phyloP scores from a whole-genome alignment of 2,113 vertebrate genomes.

The Atractosteus spatula region DNA sequence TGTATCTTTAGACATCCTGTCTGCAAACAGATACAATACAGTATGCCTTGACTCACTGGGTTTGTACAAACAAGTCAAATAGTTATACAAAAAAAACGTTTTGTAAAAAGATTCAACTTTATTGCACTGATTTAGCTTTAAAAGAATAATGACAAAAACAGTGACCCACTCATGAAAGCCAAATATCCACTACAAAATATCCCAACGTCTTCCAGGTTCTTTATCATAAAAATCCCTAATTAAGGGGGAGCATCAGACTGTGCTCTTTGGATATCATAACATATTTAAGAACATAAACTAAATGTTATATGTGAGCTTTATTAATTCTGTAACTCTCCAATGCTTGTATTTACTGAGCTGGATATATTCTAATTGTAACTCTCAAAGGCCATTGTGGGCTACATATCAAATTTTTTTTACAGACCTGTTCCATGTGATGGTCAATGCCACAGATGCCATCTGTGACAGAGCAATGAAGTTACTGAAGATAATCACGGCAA shows the following conservation, averaged over 20 bases:
- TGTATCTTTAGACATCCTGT: too few species aligned
- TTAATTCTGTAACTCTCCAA: neutral
- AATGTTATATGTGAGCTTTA: too few species aligned
- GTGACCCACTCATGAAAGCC: neutral
- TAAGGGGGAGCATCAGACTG: neutral
- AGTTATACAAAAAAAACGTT: too few species aligned
- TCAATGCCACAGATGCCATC: neutral
- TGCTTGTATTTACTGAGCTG: neutral
- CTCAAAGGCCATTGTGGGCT: neutral
- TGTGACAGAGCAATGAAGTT: conserved; percentile 9
- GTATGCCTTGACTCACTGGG: too few species aligned
- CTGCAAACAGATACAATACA: too few species aligned
- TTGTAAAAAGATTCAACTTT: too few species aligned
- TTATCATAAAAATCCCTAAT: neutral
- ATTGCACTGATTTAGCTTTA: too few species aligned
- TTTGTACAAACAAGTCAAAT: too few species aligned
- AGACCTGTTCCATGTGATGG: neutral
- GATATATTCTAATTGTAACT: neutral
- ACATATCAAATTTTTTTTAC: neutral
- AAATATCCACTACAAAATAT: neutral
- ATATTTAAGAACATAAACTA: too few species aligned
- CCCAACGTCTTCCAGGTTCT: neutral
- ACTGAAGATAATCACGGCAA: neutral
- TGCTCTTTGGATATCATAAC: neutral
- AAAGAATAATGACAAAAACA: too few species aligned